phyloP scores from a whole-genome alignment of 2,113 vertebrate genomes.

The Apteryx mantelli region DNA sequence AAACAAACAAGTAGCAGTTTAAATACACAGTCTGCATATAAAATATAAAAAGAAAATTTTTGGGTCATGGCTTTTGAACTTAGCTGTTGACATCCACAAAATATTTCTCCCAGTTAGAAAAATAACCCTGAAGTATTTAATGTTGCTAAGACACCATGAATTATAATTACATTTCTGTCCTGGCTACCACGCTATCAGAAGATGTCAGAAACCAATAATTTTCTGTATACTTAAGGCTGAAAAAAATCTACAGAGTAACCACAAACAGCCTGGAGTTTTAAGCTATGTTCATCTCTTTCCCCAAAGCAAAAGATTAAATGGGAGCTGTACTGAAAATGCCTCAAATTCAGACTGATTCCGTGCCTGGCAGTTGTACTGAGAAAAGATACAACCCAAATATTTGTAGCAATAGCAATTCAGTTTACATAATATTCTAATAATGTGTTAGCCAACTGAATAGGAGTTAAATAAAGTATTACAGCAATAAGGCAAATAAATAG shows the following conservation, averaged over 20 bases:
- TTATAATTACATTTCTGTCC: slow-evolving; percentile 25
- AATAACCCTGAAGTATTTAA: not conserved
- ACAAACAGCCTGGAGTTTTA: not conserved
- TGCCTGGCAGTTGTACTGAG: not conserved
- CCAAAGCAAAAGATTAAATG: slow-evolving; percentile 33
- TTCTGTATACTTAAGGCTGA: not conserved
- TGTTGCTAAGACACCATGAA: slow-evolving; percentile 4
- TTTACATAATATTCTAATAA: not conserved
- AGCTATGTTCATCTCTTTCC: not conserved
- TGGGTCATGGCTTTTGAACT: not conserved
- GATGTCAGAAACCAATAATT: slow-evolving; percentile 37
- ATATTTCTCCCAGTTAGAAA: not conserved
- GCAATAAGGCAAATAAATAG: not conserved
- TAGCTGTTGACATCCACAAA: not conserved
- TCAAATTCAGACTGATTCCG: slow-evolving; percentile 26
- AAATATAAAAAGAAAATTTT: not conserved
- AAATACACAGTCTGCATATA: not conserved
- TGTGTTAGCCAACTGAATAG: not conserved
- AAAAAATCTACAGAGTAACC: not conserved
- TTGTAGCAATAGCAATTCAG: not conserved
- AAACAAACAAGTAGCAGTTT: not conserved
- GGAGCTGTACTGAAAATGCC: slow-evolving; percentile 13
- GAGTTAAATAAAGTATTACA: not conserved
- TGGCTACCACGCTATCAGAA: not conserved
- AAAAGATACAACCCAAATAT: not conserved